Percentiles rank a stretch among this genome's conserved stretches.
Conservation (phyloP, 2,888 invertebrate genomes). For the Lissocephala sabroskyi region DNA sequence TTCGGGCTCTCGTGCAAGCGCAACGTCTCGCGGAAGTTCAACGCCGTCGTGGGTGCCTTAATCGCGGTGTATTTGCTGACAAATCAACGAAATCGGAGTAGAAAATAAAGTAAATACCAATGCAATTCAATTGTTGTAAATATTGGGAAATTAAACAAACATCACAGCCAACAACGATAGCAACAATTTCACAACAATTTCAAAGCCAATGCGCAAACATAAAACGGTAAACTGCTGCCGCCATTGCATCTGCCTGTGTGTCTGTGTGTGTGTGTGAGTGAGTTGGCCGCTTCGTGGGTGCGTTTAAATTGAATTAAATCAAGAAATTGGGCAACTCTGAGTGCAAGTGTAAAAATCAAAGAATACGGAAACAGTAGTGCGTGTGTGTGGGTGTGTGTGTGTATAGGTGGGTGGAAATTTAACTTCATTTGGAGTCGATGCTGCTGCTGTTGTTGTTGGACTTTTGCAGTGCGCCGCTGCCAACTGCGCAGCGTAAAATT, state of each 20-base stretch:
- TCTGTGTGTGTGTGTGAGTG: conserved; percentile 7
- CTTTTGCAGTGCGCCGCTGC: background rate
- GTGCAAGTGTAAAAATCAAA: background rate
- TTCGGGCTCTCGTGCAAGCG: conserved; percentile 67
- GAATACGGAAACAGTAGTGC: background rate
- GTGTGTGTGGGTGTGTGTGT: conserved; percentile 7
- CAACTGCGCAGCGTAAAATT: conserved; percentile 2
- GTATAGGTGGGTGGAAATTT: conserved; percentile 14
- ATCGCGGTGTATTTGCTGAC: conserved; percentile 28
- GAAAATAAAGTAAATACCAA: conserved; percentile 1
- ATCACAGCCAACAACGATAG: background rate
- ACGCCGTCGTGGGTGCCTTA: conserved; percentile 27
- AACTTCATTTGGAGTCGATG: conserved; percentile 7
- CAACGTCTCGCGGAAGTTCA: conserved; percentile 56
- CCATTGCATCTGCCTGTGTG: conserved; percentile 1
- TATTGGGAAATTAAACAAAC: background rate
- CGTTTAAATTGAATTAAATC: background rate
- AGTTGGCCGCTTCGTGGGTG: background rate
- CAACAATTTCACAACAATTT: too few relatives aligned
- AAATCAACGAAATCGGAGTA: background rate
- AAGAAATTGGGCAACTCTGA: background rate
- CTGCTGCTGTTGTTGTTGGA: conserved; percentile 4
- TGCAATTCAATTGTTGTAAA: conserved; percentile 20
- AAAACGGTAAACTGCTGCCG: background rate
- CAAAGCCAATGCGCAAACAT: background rate